phyloP scores from a whole-genome alignment of 2,888 invertebrate species.

The Hydraecia micacea region DNA sequence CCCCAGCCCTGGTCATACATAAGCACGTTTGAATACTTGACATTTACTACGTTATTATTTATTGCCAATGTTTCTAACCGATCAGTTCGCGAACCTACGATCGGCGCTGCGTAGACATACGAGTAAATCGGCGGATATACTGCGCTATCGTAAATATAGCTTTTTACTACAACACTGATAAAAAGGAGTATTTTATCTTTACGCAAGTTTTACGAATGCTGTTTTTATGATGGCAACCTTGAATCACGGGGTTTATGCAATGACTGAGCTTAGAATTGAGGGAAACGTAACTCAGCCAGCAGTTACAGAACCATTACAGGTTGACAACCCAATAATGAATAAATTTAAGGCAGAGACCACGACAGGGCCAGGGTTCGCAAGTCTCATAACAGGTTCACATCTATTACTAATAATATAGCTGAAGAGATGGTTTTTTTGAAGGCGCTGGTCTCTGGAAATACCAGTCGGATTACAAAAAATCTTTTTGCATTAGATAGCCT shows the following conservation, averaged over 20 bases:
- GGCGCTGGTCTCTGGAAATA: background rate
- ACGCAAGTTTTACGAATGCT: conserved; percentile 1
- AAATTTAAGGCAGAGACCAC: background rate
- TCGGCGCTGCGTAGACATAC: conserved; percentile 42
- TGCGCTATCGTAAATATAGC: conserved; percentile 32
- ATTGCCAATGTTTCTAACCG: conserved; percentile 34
- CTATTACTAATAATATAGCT: no score
- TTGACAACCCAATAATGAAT: background rate
- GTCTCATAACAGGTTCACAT: background rate
- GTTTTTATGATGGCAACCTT: conserved; percentile 10
- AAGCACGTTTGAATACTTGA: conserved; percentile 28
- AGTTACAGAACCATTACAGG: background rate
- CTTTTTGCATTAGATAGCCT: background rate
- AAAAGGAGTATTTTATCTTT: conserved; percentile 2
- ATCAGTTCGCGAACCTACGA: conserved; percentile 48
- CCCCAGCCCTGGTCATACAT: background rate
- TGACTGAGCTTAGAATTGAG: background rate
- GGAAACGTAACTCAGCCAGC: background rate
- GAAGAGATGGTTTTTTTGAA: background rate
- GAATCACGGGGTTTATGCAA: conserved; percentile 1
- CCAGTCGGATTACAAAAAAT: background rate
- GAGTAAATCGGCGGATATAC: conserved; percentile 42
- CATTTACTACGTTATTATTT: conserved; percentile 50
- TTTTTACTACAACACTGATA: conserved; percentile 14
- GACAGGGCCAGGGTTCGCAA: background rate